Percentiles rank a stretch among this genome's conserved stretches.
Evolutionary conservation across 2,113 vertebrate species (phyloP).

Genomic region (Ranitomeya variabilis): DNA sequence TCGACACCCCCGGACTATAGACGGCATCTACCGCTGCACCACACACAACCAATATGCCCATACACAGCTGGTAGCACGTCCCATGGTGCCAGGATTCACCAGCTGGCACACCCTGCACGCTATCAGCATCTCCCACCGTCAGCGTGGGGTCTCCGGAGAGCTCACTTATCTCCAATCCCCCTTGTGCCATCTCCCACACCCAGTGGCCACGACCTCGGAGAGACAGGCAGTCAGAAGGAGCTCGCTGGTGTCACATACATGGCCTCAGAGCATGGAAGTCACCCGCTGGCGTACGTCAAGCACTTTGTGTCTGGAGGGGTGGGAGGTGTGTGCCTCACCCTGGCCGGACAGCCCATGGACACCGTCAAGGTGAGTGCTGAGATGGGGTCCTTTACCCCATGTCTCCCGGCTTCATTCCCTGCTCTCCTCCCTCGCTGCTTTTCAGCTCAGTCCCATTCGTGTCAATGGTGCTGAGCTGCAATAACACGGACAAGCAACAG

Average conservation of each 20-base stretch:
- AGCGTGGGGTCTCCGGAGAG: neutral
- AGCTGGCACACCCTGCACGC: neutral
- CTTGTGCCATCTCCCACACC: neutral
- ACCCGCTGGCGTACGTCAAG: conserved; percentile 69
- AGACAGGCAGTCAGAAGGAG: neutral
- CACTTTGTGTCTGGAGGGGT: conserved; percentile 74
- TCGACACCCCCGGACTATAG: neutral
- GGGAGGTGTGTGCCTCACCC: conserved; percentile 70
- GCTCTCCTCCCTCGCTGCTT: neutral
- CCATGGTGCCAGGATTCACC: too few relatives aligned
- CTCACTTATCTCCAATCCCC: neutral
- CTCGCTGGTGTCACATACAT: neutral
- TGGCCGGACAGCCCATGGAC: conserved; percentile 77
- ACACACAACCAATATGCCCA: too few relatives aligned
- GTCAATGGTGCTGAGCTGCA: too few relatives aligned
- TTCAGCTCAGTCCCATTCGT: too few relatives aligned
- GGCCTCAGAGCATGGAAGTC: neutral
- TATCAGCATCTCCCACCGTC: neutral
- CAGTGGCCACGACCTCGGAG: neutral
- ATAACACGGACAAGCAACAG: too few relatives aligned
- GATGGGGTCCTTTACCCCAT: neutral
- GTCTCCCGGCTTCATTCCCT: too few relatives aligned
- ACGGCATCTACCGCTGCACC: too few relatives aligned
- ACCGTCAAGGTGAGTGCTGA: conserved; percentile 74
- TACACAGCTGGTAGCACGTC: too few relatives aligned